Base-by-base conservation (phyloP, 2,888 invertebrate species). In the Saturnia pavonia region DNA sequence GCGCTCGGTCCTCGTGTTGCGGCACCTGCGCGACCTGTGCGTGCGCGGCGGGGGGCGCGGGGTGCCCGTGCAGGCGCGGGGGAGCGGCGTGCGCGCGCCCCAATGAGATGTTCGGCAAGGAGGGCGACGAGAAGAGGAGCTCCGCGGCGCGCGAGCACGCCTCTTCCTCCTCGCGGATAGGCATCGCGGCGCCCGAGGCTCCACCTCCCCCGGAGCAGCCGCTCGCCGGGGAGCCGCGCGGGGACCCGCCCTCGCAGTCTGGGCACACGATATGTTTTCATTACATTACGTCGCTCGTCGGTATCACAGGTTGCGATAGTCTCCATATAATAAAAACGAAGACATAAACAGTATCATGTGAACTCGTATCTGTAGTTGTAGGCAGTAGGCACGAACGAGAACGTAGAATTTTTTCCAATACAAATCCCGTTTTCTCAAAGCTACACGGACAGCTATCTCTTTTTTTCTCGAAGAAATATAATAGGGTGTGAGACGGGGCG, bases 41-140 rank as follows among this genome's bases (percentile, higher is more conserved):
- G 60, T 73, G 76, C 86, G 75, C 97, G 90, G 98, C 98, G 22
- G 65, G 95, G 73, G 97, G 74, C 27, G 74, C 72, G 70, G 74
- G 74, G 48, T 27, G 73, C 68, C 68, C 97, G 73, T 72, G 97
- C 71, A 97, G 89, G 75, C 86, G 75, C 97, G 90, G 98, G 98
- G 79, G 94, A 80, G 93, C 91, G 81, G 95, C 92, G 85, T 95
- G 97, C 76, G 97, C 97, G 81, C 97, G 95, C 72, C 98, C 99
- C 82, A 99, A 95, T 74, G 98, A 98, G 88, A 99, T 99, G 94
- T 99, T 99, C 84, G 99, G 99, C 97, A 99, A 96, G 83, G 99
- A 99, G 72, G 99, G 99, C 82, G 98, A 98, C 81, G 98, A 98
- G 94, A 99, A 99, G 74, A 99, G 95, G 74, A 97, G 91, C 94